A percentile compares a stretch with the other conserved stretches of the same genome.
These are phyloP conservation scores for Myotis daubentonii DNA, from an alignment of 2,797 vertebrate species.

Conservation along the genomic window DNA sequence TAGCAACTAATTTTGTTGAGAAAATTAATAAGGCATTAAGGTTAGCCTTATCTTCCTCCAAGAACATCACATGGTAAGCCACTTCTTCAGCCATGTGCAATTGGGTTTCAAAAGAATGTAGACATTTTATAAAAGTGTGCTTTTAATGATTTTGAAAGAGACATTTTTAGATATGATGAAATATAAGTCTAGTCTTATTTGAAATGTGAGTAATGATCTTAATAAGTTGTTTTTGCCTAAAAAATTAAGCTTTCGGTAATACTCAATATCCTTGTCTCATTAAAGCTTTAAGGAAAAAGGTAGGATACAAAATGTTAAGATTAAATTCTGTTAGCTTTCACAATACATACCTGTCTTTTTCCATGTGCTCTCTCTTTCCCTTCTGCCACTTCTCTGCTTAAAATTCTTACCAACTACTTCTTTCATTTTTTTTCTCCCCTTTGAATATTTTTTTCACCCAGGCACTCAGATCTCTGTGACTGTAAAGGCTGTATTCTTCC, in stretches of 20 bases:
- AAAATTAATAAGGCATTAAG: neutral
- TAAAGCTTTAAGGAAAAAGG: neutral
- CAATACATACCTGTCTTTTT: neutral
- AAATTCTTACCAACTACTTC: neutral
- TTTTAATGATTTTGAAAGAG: conserved; percentile 12
- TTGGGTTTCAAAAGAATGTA: neutral
- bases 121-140: neutral
- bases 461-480: neutral
- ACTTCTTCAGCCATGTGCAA: neutral
- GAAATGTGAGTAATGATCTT: neutral
- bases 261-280: neutral
- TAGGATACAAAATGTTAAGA: neutral
- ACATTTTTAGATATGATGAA: neutral
- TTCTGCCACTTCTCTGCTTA: neutral
- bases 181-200: conserved; percentile 3
- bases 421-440: conserved; percentile 30
- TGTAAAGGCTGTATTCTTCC: neutral
- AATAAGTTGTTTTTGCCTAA: conserved; percentile 5
- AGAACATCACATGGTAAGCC: neutral
- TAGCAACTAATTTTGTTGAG: neutral
- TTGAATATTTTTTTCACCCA: neutral
- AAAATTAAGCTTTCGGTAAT: conserved; percentile 1
- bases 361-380: neutral
- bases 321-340: neutral
- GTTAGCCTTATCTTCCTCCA: neutral